These are phyloP conservation scores for Argentina silus DNA, from an alignment of 2,797 vertebrate species.

Conservation along the genomic window DNA sequence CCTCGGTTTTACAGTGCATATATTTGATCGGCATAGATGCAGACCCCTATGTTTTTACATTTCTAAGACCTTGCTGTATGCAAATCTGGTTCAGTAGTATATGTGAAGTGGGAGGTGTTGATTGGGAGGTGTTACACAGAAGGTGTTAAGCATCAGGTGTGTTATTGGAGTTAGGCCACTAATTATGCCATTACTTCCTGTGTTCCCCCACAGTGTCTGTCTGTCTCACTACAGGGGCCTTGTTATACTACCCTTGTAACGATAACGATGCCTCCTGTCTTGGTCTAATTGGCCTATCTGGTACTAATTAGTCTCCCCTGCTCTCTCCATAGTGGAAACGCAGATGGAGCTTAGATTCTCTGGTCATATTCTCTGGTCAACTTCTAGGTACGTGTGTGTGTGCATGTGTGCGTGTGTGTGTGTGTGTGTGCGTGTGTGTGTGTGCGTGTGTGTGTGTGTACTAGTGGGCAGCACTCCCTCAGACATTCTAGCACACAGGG, in stretches of 20 bases:
- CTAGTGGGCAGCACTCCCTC: constrained; percentile 35
- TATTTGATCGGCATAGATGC: not conserved
- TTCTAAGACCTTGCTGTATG: constrained; percentile 20
- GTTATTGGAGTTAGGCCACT: constrained; percentile 7
- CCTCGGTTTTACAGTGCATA: not conserved
- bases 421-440: not conserved
- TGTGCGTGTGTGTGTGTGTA: constrained; percentile 38
- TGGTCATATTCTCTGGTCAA: constrained; percentile 29
- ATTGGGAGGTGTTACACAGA: constrained; percentile 52
- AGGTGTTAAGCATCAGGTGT: constrained; percentile 37
- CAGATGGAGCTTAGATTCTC: not conserved
- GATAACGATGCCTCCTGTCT: constrained; percentile 27
- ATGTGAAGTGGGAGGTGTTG: constrained; percentile 61
- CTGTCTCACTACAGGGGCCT: constrained; percentile 10
- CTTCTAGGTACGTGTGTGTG: constrained; percentile 21
- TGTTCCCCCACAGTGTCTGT: constrained; percentile 16
- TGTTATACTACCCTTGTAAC: not conserved
- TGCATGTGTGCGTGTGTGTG: constrained; percentile 22
- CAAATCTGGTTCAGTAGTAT: constrained; percentile 7
- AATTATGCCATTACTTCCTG: constrained; percentile 27
- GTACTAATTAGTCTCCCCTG: constrained; percentile 22
- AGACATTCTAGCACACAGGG: constrained; percentile 52
- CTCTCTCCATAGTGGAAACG: constrained; percentile 16
- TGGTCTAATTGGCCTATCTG: constrained; percentile 25
- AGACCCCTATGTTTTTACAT: constrained; percentile 23